Base-by-base conservation (phyloP, 2,888 invertebrate genomes). In the Eubasilissa splendida region DNA sequence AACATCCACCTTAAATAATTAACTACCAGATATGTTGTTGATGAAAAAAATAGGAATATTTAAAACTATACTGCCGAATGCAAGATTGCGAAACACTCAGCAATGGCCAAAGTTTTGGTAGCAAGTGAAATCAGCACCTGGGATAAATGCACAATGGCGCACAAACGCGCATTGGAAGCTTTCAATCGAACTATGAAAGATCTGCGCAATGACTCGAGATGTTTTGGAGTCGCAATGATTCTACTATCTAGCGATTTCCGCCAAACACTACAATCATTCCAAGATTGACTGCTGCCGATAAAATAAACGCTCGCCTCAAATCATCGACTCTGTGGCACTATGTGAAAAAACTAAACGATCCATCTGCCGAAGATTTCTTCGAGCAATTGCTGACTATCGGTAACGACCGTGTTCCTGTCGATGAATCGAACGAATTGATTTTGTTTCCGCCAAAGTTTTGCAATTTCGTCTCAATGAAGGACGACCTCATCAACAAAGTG, bases 171-270 rank as follows among this genome's bases (percentile, higher is more conserved):
- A n/a, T n/a, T n/a, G n/a, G n/a, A n/a, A n/a, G n/a, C n/a, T n/a
- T n/a, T n/a, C n/a, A n/a, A n/a, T n/a, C n/a, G n/a, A 58, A 58
- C 12, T 8, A 8, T 58, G 58, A 58, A 58, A 58, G 58, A 22
- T 58, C 58, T 58, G 9, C 58, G 58, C 58, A 58, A 58, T 4
- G 58, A 58, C 11, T 58, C 58, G 3, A n/a, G 58, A 58, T 8
- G 58, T 58, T 58, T 11, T 58, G 58, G 58, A 58, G 58, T 2
- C 58, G 58, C 58, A 58, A 58, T 58, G 58, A 58, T 58, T 58
- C 4, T 58, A 58, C 58, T 58, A 9, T 58, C 58, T 58, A 0
- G 58, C n/a, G 58, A 58, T 58, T 58, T 58, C 58, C 58, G 58
- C 58, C 58, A 58, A 58, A 58, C 12, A 58, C 58, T 58, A 2